Conservation (phyloP, 1,140 invertebrate genomes). For the Saccostrea glomerata region DNA sequence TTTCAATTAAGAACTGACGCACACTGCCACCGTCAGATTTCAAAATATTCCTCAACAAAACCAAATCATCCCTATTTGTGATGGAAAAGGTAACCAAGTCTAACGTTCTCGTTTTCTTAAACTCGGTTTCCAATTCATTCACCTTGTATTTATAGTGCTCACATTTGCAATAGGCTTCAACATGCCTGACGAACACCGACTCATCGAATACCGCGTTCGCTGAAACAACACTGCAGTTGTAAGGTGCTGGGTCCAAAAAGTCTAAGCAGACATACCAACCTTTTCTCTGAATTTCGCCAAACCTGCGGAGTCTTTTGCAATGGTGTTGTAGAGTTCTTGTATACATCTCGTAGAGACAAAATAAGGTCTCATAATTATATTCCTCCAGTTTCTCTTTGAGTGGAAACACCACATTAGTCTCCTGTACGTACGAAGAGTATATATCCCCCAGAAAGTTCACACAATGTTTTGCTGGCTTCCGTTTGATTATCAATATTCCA, state of each 20-base stretch:
- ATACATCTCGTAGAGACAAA: slow-evolving; percentile 18
- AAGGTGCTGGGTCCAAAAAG: neutral
- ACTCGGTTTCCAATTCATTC: neutral
- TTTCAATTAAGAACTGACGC: slow-evolving; percentile 4
- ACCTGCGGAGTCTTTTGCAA: neutral
- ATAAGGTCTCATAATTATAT: neutral
- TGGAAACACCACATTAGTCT: neutral
- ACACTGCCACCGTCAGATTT: neutral
- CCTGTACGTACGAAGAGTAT: neutral
- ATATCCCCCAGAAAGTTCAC: neutral
- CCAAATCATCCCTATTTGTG: neutral
- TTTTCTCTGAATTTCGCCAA: neutral
- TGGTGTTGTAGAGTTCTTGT: slow-evolving; percentile 15
- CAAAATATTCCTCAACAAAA: neutral
- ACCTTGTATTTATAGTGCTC: neutral
- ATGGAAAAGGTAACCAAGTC: neutral
- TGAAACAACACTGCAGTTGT: neutral
- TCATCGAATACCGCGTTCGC: neutral
- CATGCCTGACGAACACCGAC: neutral
- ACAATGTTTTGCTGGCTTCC: neutral
- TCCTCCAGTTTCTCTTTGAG: neutral
- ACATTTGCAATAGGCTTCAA: neutral
- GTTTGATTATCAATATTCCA: neutral
- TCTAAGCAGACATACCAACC: slow-evolving; percentile 3
- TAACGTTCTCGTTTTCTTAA: neutral